A percentile compares a stretch with the other conserved stretches of the same genome.
phyloP scores from a whole-genome alignment of 1,140 invertebrate genomes.

The Tribolium madens region DNA sequence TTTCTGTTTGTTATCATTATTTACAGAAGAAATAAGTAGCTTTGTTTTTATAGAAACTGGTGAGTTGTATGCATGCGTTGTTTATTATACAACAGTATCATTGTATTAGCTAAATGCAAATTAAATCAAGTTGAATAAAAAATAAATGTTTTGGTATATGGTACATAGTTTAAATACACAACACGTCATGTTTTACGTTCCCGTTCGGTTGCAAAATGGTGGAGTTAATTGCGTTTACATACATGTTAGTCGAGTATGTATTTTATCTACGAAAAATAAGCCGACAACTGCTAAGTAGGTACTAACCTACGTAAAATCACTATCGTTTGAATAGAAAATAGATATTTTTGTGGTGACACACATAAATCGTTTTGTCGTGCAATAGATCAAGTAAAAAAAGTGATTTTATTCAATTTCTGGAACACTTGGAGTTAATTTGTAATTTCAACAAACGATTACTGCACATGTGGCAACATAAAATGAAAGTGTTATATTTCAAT shows the following conservation, averaged over 20 bases:
- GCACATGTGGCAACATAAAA: slow-evolving; percentile 46
- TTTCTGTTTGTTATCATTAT: not conserved
- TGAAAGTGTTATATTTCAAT: slow-evolving; percentile 50
- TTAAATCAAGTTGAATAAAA: slow-evolving; percentile 14
- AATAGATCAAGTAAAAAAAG: not conserved
- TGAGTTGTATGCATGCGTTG: not conserved
- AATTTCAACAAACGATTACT: slow-evolving; percentile 44
- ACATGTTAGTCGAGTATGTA: slow-evolving; percentile 13
- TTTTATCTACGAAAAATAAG: slow-evolving; percentile 21
- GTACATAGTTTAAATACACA: slow-evolving; percentile 1
- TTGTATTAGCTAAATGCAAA: slow-evolving; percentile 6
- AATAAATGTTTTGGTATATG: slow-evolving; percentile 1
- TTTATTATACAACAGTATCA: slow-evolving; percentile 2
- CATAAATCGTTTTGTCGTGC: not conserved
- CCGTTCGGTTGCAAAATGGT: slow-evolving; percentile 4
- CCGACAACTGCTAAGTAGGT: not conserved
- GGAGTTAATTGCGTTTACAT: slow-evolving; percentile 23
- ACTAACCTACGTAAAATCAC: slow-evolving; percentile 31
- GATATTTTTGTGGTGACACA: slow-evolving; percentile 11
- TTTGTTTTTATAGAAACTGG: not conserved
- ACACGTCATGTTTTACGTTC: slow-evolving; percentile 19
- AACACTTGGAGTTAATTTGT: slow-evolving; percentile 35
- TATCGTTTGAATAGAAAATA: slow-evolving; percentile 18
- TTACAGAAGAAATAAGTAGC: not conserved
- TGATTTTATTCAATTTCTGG: slow-evolving; percentile 22